Evolutionary conservation across 2,113 vertebrate genomes (phyloP).

Genomic region (Salvelinus sp.): DNA sequence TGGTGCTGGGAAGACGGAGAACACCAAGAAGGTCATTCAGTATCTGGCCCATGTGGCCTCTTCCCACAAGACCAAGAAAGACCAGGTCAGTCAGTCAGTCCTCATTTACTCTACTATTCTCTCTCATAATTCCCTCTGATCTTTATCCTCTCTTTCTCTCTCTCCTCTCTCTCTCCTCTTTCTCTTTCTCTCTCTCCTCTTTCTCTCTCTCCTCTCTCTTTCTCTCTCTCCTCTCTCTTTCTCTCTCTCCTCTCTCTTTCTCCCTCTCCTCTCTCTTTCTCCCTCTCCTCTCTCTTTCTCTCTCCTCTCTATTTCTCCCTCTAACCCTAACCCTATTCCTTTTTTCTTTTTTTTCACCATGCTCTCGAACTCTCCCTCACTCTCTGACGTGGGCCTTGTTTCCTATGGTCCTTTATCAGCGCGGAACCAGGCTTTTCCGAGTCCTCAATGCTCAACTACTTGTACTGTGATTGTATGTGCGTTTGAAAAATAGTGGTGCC

Average conservation of each 20-base stretch:
- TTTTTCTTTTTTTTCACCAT: neutral
- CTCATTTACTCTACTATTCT: neutral
- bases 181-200: too few species aligned
- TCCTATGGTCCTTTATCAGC: constrained; percentile 2
- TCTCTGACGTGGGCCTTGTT: constrained; percentile 2
- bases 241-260: too few species aligned
- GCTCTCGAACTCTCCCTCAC: neutral
- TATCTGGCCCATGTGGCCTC: constrained; percentile 96
- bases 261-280: too few species aligned
- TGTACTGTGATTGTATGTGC: constrained; percentile 9
- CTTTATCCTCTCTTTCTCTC: neutral
- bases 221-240: too few species aligned
- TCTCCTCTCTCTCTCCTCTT: neutral
- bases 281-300: too few species aligned
- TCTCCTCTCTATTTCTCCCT: neutral
- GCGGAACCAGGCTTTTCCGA: constrained; percentile 13
- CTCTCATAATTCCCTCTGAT: neutral
- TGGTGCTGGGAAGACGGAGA: constrained; percentile 97
- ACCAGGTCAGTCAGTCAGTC: constrained; percentile 86
- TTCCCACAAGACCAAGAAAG: constrained; percentile 97
- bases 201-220: too few species aligned
- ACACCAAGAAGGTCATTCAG: constrained; percentile 99
- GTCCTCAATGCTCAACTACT: neutral
- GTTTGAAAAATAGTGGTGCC: neutral
- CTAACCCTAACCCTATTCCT: too few species aligned